Evolutionary conservation across 2,797 vertebrate genomes (phyloP).

Genomic region (Peromyscus melanophrys): DNA sequence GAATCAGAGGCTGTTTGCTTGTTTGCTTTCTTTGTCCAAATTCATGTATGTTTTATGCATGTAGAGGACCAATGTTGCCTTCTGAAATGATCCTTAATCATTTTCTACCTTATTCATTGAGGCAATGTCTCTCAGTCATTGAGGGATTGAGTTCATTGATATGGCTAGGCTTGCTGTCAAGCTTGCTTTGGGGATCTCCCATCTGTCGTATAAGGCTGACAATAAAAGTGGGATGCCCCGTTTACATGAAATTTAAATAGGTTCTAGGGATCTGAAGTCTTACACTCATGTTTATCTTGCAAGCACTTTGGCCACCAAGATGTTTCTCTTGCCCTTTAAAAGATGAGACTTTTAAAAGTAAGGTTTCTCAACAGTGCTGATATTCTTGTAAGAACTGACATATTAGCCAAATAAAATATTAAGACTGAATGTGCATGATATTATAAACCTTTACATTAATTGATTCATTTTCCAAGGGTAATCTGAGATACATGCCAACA

Average conservation of each 20-base stretch:
- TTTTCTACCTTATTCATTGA: background rate
- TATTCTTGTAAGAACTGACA: background rate
- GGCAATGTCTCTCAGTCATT: background rate
- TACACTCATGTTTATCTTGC: background rate
- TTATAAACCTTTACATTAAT: slow-evolving; percentile 11
- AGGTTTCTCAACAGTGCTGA: background rate
- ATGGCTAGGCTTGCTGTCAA: background rate
- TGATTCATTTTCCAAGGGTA: background rate
- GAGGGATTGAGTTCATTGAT: background rate
- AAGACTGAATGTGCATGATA: background rate
- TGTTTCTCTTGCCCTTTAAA: background rate
- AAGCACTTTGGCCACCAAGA: background rate
- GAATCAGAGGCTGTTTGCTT: background rate
- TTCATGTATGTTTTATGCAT: background rate
- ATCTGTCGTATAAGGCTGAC: background rate
- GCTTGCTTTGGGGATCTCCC: background rate
- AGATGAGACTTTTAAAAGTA: background rate
- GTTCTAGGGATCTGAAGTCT: background rate
- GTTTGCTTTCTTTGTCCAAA: background rate
- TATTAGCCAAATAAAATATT: background rate
- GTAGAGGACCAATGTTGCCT: background rate
- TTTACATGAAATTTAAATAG: background rate
- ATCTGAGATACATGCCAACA: background rate
- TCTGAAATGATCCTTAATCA: background rate
- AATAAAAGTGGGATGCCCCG: background rate